phyloP scores from a whole-genome alignment of 1,140 invertebrate genomes.

The Lepidotrigona ventralis region DNA sequence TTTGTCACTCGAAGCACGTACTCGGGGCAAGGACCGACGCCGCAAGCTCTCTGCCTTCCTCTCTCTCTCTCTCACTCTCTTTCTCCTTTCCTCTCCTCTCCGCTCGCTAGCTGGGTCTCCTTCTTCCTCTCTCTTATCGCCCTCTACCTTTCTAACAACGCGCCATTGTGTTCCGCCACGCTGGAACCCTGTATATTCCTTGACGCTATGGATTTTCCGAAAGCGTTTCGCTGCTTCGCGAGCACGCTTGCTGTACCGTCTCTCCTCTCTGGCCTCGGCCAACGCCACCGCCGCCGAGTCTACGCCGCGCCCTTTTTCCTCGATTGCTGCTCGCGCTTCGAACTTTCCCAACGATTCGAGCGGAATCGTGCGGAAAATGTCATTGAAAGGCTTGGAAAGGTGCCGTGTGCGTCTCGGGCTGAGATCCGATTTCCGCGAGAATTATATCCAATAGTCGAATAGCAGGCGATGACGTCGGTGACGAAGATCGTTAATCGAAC shows the following conservation, averaged over 20 bases:
- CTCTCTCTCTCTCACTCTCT: constrained; percentile 42
- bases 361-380: constrained; percentile 28
- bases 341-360: constrained; percentile 32
- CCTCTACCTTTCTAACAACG: constrained; percentile 69
- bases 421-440: no score
- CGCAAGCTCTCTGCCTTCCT: constrained; percentile 75
- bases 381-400: background rate
- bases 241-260: constrained; percentile 10
- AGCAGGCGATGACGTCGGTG: background rate
- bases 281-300: background rate
- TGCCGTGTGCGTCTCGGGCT: background rate
- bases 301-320: constrained; percentile 47
- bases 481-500: constrained; percentile 2
- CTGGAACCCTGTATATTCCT: constrained; percentile 72
- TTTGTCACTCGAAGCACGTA: constrained; percentile 80
- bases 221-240: constrained; percentile 72
- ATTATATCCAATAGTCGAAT: no score
- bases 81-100: constrained; percentile 54
- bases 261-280: background rate
- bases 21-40: constrained; percentile 79
- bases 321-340: constrained; percentile 24
- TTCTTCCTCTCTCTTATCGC: constrained; percentile 63
- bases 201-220: constrained; percentile 76
- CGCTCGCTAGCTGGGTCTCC: background rate
- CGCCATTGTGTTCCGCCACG: constrained; percentile 73